Evolutionary conservation across 2,797 vertebrate genomes (phyloP), one percentile per base, ranked within the genome.

Genomic region (Fundulus diaphanus): DNA sequence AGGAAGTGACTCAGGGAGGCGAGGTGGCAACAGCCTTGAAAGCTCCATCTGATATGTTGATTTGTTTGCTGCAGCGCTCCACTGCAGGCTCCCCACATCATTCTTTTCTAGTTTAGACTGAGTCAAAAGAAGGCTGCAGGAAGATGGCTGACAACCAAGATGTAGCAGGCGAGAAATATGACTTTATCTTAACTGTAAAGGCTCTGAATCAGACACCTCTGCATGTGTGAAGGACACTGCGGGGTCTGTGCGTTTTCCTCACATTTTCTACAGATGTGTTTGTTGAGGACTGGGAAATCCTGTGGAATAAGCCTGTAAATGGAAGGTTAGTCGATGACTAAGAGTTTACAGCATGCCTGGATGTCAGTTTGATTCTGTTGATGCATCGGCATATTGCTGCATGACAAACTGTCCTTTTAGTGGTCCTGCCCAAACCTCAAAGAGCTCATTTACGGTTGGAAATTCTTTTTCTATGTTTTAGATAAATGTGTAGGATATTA

Each of bases 31-130:
- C 68, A 54, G 76, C 80, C 80, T 84, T 72, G 78, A 77, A 81
- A 76, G 56, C 78, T 77, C 48, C 22, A 49, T 12, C 65, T 79
- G 80, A 79, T 80, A 79, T 81, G 86, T 79, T 73, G 78, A 86
- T 86, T 75, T 70, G 68, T 71, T 35, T 48, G 66, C 70, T 2
- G 68, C 71, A 9, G 66, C 51, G 16, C 76, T 59, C 72, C 3
- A 5, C 31, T 61, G 18, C 35, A 22, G 31, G 82, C 70, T 82
- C 69, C 66, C 20, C 2, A 54, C 74, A 52, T 83, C 74, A 86
- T 77, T 79, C 46, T 70, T 35, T 12, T 27, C 69, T 52, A 75
- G 73, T 68, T 77, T 69, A 48, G 24, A 49, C 15, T 4, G 42
- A 24, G 78, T 72, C 71, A 42, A 35, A 61, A 56, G 68, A 61